These are phyloP conservation scores for Heteronetta atricapilla DNA, from an alignment of 2,113 vertebrate genomes.

Conservation along the genomic window DNA sequence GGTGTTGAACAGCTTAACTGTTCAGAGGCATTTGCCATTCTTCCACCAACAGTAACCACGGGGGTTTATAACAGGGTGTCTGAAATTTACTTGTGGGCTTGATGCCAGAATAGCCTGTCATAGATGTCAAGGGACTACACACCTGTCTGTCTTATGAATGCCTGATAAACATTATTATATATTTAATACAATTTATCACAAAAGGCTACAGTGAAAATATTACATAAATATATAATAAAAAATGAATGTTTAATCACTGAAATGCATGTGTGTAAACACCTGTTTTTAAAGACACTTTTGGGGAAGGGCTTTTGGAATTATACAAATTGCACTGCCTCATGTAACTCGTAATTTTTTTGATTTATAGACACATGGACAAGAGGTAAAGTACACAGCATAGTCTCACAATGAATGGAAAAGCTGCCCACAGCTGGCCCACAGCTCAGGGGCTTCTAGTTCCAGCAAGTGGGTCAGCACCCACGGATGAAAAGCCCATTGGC, in stretches of 20 bases:
- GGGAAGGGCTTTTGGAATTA: neutral
- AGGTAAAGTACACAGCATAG: neutral
- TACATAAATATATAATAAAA: neutral
- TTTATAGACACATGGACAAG: neutral
- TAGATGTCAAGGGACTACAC: neutral
- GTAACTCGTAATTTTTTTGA: neutral
- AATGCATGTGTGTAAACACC: neutral
- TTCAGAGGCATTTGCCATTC: neutral
- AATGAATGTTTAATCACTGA: neutral
- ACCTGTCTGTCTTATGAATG: neutral
- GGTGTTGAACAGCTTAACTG: neutral
- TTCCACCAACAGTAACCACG: neutral
- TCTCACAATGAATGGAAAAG: neutral
- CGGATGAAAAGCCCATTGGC: neutral
- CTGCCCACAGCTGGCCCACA: neutral
- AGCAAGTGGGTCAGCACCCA: neutral
- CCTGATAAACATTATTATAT: neutral
- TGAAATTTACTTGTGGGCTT: neutral
- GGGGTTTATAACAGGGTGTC: neutral
- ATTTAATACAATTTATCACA: neutral
- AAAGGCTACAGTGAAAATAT: neutral
- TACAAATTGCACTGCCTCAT: neutral
- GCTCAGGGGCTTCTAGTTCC: neutral
- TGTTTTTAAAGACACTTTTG: neutral
- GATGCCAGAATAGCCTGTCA: neutral